Conservation (phyloP, 2,888 invertebrate species). For the Lingula anatina region DNA sequence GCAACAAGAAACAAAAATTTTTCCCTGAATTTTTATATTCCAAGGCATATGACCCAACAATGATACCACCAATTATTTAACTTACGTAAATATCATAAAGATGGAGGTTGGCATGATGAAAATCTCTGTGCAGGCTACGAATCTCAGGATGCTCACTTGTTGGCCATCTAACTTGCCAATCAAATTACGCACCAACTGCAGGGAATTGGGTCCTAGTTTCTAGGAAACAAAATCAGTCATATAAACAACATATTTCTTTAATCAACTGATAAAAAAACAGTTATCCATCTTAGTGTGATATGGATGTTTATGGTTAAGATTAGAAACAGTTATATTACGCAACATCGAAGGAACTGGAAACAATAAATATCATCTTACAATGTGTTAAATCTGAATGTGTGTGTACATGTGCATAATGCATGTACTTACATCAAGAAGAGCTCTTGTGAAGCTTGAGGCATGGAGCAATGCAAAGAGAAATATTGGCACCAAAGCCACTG, state of each 20-base stretch:
- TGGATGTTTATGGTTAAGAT: neutral
- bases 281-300: neutral
- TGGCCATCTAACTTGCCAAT: slow-evolving; percentile 87
- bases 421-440: slow-evolving; percentile 86
- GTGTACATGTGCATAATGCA: too few species aligned
- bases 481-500: slow-evolving; percentile 86
- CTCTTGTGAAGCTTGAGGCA: slow-evolving; percentile 84
- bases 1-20: slow-evolving; percentile 8
- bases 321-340: too few species aligned
- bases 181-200: slow-evolving; percentile 80
- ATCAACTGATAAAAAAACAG: neutral
- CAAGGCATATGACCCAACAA: neutral
- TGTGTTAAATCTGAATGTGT: too few species aligned
- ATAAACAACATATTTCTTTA: neutral
- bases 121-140: slow-evolving; percentile 90
- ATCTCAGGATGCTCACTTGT: slow-evolving; percentile 80
- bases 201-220: slow-evolving; percentile 86
- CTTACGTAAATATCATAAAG: slow-evolving; percentile 72
- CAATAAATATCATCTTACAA: too few species aligned
- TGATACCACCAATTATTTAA: too few species aligned
- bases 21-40: neutral
- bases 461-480: slow-evolving; percentile 89
- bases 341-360: too few species aligned
- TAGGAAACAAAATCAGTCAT: slow-evolving; percentile 50
- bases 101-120: slow-evolving; percentile 59